A percentile compares a stretch with the other conserved stretches of the same genome.
phyloP scores from a whole-genome alignment of 1,140 invertebrate species.

The Coelopa frigida region DNA sequence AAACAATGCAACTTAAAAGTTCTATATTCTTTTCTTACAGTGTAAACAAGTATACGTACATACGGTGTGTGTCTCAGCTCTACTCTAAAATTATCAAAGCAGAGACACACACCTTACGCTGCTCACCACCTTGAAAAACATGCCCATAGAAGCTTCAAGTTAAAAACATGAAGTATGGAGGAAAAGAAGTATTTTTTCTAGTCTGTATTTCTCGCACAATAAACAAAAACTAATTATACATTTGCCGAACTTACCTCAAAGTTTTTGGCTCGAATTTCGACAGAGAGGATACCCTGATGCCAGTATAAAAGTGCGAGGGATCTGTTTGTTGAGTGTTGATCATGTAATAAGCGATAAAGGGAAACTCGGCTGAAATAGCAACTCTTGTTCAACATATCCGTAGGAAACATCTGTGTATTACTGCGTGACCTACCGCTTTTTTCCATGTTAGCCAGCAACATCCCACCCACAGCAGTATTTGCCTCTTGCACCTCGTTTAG shows the following conservation, averaged over 20 bases:
- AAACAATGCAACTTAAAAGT: constrained; percentile 3
- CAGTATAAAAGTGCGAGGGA: constrained; percentile 74
- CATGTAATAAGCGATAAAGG: constrained; percentile 84
- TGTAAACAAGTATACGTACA: too few species aligned
- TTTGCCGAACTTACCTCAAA: constrained; percentile 31
- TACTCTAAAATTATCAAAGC: too few species aligned
- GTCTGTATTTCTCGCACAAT: too few species aligned
- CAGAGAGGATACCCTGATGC: constrained; percentile 68
- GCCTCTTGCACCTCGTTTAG: constrained; percentile 64
- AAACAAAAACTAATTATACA: neutral
- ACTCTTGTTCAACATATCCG: neutral
- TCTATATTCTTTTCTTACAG: too few species aligned
- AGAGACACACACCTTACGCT: too few species aligned
- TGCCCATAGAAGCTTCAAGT: too few species aligned
- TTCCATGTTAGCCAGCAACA: constrained; percentile 82
- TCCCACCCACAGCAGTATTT: constrained; percentile 66
- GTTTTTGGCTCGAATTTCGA: constrained; percentile 72
- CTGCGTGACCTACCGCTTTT: constrained; percentile 58
- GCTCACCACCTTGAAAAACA: too few species aligned
- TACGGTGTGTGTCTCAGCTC: too few species aligned
- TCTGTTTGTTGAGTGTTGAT: constrained; percentile 79
- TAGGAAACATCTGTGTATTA: neutral
- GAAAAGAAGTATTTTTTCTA: too few species aligned
- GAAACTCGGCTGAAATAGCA: constrained; percentile 67
- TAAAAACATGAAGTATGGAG: too few species aligned